Conservation (phyloP, 1,140 invertebrate genomes). For the Venturia canescens region DNA sequence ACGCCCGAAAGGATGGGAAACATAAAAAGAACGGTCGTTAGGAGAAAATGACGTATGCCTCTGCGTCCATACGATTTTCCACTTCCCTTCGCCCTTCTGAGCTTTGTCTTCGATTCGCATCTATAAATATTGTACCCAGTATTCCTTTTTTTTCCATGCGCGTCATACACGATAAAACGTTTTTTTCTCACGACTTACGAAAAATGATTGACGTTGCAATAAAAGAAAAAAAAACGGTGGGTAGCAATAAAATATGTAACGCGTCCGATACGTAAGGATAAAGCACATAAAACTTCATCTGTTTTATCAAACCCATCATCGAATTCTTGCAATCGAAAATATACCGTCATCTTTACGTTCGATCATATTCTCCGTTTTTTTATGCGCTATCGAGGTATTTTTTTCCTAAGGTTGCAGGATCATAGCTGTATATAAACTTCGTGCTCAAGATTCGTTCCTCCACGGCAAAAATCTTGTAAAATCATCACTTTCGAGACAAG, state of each 20-base stretch:
- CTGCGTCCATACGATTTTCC: no score
- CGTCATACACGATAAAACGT: background rate
- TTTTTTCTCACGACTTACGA: background rate
- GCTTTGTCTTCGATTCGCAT: no score
- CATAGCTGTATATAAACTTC: no score
- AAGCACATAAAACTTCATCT: background rate
- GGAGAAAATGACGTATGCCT: no score
- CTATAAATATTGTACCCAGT: background rate
- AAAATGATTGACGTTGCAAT: slow-evolving; percentile 31
- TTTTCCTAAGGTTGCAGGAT: background rate
- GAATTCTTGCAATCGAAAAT: background rate
- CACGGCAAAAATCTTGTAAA: no score
- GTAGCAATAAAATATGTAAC: slow-evolving; percentile 5
- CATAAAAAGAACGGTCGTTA: no score
- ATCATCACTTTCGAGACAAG: no score
- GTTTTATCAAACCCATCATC: background rate
- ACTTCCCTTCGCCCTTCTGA: no score
- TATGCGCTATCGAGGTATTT: background rate
- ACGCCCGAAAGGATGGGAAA: no score
- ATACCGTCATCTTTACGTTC: background rate
- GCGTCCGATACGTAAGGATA: background rate
- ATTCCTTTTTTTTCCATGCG: background rate
- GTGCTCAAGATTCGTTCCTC: no score
- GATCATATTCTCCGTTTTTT: background rate
- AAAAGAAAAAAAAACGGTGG: background rate